Base-by-base conservation (phyloP, 2,113 vertebrate genomes). In the Lampris incognitus region DNA sequence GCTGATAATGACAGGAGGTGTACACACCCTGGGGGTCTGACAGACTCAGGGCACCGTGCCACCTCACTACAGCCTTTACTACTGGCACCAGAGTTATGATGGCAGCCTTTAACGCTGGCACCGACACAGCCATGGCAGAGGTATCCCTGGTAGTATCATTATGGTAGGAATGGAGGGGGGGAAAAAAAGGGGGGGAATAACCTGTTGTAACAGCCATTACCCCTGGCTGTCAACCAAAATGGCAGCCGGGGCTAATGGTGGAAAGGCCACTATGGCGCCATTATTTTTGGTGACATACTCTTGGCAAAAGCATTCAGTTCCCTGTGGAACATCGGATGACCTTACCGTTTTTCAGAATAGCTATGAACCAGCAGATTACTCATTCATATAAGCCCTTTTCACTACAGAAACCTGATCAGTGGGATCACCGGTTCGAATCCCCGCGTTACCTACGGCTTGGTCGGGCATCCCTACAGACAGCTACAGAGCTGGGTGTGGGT, bases 1-100 rank as follows among this genome's bases (percentile, higher is more conserved):
- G 78, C 81, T 85, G 88, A 88, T 92, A 91, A 92, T 91, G 91
- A 90, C 91, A 92, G 89, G 88, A 91, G 90, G 90, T 79, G 87
- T 63, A 82, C 85, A 82, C 81, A 72, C 84, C 85, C 88, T 63
- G 85, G 88, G 90, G 87, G 83, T 87, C 88, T 91, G 90, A 92
- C 89, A 89, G 86, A 80, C 90, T 79, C 78, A 64, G 90, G 90
- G 90, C 90, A 87, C 46, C 0, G 66, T 81, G 91, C 90, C 89
- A 92, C 73, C 67, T 79, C 88, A 89, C 82, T 79, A 87, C 88
- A 89, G 85, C 72, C 86, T 89, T 84, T 82, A 84, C 88, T 86
- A 74, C 82, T 87, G 86, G 86, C 89, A 85, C 84, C 37, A 13
- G 0, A 42, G 58, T 78, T 70, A 66, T 5, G 62, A 72, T 87